Percentiles rank a stretch among this genome's conserved stretches.
phyloP scores from a whole-genome alignment of 2,888 invertebrate genomes.

The Drosophila suboccidentalis region DNA sequence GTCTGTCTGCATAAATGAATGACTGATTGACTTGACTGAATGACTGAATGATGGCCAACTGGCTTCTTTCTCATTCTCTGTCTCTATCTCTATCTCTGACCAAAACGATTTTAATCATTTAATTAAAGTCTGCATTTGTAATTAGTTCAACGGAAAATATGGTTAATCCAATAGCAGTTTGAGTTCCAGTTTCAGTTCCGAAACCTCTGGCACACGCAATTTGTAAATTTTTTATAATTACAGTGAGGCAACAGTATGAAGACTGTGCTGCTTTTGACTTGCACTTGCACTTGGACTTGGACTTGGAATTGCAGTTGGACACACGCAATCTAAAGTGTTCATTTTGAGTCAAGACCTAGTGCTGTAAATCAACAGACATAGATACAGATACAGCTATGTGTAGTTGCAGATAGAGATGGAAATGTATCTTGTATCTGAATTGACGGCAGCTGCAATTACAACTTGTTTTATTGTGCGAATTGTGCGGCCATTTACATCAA shows the following conservation, averaged over 20 bases:
- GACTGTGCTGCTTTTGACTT: slow-evolving; percentile 14
- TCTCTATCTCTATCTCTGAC: background rate
- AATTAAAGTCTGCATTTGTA: slow-evolving; percentile 77
- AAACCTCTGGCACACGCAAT: slow-evolving; percentile 64
- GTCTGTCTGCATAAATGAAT: slow-evolving; percentile 28
- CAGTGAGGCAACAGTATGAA: slow-evolving; percentile 46
- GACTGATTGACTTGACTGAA: slow-evolving; percentile 33
- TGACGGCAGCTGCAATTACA: slow-evolving; percentile 63
- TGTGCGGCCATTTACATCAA: slow-evolving; percentile 75
- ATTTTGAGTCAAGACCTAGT: slow-evolving; percentile 1
- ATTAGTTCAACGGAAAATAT: slow-evolving; percentile 68
- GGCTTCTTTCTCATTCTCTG: background rate
- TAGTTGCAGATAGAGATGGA: slow-evolving; percentile 49
- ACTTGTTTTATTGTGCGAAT: slow-evolving; percentile 73
- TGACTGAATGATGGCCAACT: slow-evolving; percentile 32
- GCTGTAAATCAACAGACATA: slow-evolving; percentile 19
- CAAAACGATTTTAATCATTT: slow-evolving; percentile 71
- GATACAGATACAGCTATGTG: slow-evolving; percentile 12
- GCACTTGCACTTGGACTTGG: slow-evolving; percentile 24
- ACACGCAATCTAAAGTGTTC: slow-evolving; percentile 58
- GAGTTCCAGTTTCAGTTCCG: slow-evolving; percentile 5
- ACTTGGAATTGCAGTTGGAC: slow-evolving; percentile 36
- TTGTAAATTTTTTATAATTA: slow-evolving; percentile 72
- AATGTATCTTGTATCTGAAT: slow-evolving; percentile 56
- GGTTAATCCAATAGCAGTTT: slow-evolving; percentile 23